These are phyloP conservation scores for Notodonta ziczac DNA, from an alignment of 2,888 invertebrate species.

Conservation along the genomic window DNA sequence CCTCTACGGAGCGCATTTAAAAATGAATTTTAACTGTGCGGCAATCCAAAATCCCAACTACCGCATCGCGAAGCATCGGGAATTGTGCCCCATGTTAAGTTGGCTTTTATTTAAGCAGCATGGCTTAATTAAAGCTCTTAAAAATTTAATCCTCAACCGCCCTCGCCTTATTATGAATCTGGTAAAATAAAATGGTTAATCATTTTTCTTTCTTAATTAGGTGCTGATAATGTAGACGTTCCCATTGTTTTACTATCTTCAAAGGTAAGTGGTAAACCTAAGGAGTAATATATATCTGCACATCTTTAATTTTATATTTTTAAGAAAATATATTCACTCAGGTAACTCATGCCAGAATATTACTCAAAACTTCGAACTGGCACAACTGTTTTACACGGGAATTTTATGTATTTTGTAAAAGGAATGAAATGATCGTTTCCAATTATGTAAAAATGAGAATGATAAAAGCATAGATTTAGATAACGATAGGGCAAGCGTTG, in stretches of 20 bases:
- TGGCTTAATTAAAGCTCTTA: slow-evolving; percentile 7
- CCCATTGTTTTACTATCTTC: slow-evolving; percentile 4
- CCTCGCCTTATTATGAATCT: slow-evolving; percentile 9
- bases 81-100: slow-evolving; percentile 11
- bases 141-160: slow-evolving; percentile 7
- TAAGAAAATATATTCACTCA: too few species aligned
- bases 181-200: slow-evolving; percentile 11
- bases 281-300: too few species aligned
- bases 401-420: too few species aligned
- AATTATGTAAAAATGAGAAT: slow-evolving; percentile 18
- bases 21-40: not conserved
- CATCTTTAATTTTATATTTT: too few species aligned
- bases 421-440: not conserved
- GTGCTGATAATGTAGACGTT: slow-evolving; percentile 17
- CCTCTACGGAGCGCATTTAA: not conserved
- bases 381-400: too few species aligned
- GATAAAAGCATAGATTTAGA: slow-evolving; percentile 34
- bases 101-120: slow-evolving; percentile 10
- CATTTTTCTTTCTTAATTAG: slow-evolving; percentile 27
- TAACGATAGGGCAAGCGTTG: slow-evolving; percentile 34
- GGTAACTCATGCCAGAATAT: too few species aligned
- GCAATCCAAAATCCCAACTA: not conserved
- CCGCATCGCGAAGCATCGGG: not conserved
- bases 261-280: too few species aligned
- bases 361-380: too few species aligned